These are phyloP conservation scores for Entomyzon cyanotis DNA, from an alignment of 2,113 vertebrate genomes.

Conservation along the genomic window DNA sequence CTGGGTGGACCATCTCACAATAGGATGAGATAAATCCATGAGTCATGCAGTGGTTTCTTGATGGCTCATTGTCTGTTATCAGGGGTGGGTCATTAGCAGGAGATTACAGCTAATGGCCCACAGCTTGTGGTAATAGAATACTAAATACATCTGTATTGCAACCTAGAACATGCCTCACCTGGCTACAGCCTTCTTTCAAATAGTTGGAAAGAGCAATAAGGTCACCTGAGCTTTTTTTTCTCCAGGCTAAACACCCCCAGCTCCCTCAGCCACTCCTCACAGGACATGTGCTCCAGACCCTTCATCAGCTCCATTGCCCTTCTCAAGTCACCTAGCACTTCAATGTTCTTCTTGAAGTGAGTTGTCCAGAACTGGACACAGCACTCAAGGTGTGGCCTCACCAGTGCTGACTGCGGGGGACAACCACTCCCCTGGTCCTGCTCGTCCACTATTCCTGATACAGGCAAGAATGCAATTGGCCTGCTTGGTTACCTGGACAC, in stretches of 20 bases:
- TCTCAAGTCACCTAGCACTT: neutral
- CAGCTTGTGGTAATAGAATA: too few relatives aligned
- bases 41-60: too few relatives aligned
- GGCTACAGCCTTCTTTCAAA: neutral
- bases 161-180: too few relatives aligned
- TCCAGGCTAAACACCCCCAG: neutral
- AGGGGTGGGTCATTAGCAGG: too few relatives aligned
- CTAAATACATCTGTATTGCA: too few relatives aligned
- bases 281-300: neutral
- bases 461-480: neutral
- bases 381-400: fast-evolving
- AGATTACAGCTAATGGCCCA: too few relatives aligned
- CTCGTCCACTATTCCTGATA: neutral
- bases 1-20: too few relatives aligned
- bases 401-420: neutral
- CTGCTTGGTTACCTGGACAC: neutral
- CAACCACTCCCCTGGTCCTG: neutral
- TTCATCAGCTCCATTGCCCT: neutral
- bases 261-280: fast-evolving
- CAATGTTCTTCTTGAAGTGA: neutral
- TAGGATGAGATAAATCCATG: too few relatives aligned
- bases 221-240: neutral
- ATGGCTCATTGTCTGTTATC: too few relatives aligned
- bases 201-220: neutral
- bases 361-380: neutral